Conservation (phyloP, 2,113 vertebrate species). For the Gymnobelideus leadbeateri region DNA sequence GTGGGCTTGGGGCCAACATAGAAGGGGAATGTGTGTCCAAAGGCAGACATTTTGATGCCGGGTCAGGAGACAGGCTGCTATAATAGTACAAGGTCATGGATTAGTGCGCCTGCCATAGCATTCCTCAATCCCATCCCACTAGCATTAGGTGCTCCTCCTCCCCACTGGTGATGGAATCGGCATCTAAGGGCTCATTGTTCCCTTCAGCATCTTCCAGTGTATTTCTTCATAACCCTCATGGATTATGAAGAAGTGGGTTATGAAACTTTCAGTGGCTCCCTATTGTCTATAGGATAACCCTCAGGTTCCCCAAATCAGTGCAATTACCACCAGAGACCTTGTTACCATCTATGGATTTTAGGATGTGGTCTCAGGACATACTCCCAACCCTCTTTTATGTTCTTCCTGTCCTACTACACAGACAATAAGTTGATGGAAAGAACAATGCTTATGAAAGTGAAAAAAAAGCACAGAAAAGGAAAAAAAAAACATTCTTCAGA, state of each 20-base stretch:
- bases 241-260: not conserved
- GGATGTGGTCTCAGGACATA: conserved; percentile 38
- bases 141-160: not conserved
- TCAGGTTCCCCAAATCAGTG: not conserved
- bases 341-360: conserved; percentile 33
- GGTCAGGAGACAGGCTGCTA: not conserved
- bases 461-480: conserved; percentile 35
- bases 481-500: conserved; percentile 31
- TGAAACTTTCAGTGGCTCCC: not conserved
- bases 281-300: not conserved
- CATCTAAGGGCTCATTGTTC: not conserved
- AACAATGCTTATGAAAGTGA: conserved; percentile 37
- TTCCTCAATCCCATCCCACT: not conserved
- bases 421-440: conserved; percentile 37
- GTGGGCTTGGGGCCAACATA: conserved; percentile 87
- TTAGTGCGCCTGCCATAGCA: not conserved
- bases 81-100: not conserved
- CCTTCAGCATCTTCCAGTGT: not conserved
- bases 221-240: not conserved
- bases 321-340: not conserved
- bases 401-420: conserved; percentile 28
- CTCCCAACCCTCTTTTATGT: conserved; percentile 48
- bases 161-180: not conserved
- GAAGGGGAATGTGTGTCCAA: conserved; percentile 88
- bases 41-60: conserved; percentile 63